Percentiles rank a stretch among this genome's conserved stretches.
Evolutionary conservation across 2,888 invertebrate genomes (phyloP).

Genomic region (Lymantria monacha): DNA sequence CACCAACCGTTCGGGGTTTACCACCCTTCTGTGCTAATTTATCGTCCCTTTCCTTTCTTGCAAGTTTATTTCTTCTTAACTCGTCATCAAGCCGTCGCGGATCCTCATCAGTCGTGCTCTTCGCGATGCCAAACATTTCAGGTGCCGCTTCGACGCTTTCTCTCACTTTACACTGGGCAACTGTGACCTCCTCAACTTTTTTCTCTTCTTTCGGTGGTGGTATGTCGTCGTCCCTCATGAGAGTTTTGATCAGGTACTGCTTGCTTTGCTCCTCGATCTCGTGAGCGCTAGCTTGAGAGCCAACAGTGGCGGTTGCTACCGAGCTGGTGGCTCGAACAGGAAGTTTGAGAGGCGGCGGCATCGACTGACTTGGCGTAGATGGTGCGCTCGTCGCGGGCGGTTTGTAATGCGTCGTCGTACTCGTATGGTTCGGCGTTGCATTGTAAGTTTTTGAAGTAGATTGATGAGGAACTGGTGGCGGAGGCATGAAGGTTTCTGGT

Average conservation of each 20-base stretch:
- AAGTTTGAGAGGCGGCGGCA: slow-evolving; percentile 55
- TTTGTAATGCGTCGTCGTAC: slow-evolving; percentile 12
- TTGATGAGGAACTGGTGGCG: slow-evolving; percentile 60
- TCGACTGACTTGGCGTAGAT: slow-evolving; percentile 2
- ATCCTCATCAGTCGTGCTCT: slow-evolving; percentile 38
- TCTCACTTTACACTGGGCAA: slow-evolving; percentile 62
- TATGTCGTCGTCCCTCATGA: slow-evolving; percentile 93
- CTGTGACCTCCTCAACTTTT: slow-evolving; percentile 79
- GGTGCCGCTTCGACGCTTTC: slow-evolving; percentile 68
- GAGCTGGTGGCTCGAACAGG: slow-evolving; percentile 55
- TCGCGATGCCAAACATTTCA: slow-evolving; percentile 81
- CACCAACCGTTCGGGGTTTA: slow-evolving; percentile 60
- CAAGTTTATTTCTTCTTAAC: slow-evolving; percentile 38
- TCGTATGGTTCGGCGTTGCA: slow-evolving; percentile 21
- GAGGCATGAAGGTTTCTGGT: slow-evolving; percentile 63
- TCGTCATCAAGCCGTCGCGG: slow-evolving; percentile 57
- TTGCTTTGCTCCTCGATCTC: slow-evolving; percentile 86
- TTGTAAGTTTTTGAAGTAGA: slow-evolving; percentile 41
- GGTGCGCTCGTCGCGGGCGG: slow-evolving; percentile 13
- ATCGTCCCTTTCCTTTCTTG: slow-evolving; percentile 57
- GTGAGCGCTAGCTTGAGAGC: slow-evolving; percentile 75
- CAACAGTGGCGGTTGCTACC: slow-evolving; percentile 69
- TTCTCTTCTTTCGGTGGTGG: slow-evolving; percentile 84
- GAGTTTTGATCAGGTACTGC: slow-evolving; percentile 94
- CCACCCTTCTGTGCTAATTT: slow-evolving; percentile 66